These are phyloP conservation scores for Grantiella picta DNA, from an alignment of 2,113 vertebrate genomes.

Conservation along the genomic window DNA sequence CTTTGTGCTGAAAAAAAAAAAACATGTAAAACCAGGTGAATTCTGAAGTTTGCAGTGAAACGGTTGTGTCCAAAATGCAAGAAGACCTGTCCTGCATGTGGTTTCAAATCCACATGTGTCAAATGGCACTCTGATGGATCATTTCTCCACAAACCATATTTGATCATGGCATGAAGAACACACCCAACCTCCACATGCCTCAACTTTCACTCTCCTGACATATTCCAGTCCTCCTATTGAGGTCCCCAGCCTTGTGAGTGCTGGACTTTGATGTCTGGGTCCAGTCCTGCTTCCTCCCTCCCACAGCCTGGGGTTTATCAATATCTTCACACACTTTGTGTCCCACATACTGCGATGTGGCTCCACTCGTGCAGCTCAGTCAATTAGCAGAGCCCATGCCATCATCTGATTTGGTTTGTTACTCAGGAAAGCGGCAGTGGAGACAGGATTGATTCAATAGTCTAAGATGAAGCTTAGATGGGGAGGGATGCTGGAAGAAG, in stretches of 20 bases:
- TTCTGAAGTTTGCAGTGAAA: neutral
- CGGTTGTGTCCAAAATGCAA: neutral
- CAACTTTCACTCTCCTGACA: neutral
- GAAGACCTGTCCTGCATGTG: fast-evolving
- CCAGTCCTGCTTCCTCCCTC: neutral
- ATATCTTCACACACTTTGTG: neutral
- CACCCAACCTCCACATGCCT: fast-evolving
- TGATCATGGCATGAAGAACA: neutral
- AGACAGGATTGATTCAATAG: constrained; percentile 66
- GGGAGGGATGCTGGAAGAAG: constrained; percentile 7
- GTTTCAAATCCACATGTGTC: neutral
- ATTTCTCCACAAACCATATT: neutral
- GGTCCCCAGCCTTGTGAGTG: neutral
- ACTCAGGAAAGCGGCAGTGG: constrained; percentile 15
- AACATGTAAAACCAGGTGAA: neutral
- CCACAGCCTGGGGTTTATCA: neutral
- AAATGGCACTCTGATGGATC: fast-evolving
- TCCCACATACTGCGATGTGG: constrained; percentile 15
- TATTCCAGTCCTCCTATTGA: fast-evolving
- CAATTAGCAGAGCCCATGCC: constrained; percentile 56
- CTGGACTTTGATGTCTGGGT: neutral
- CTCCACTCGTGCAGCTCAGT: constrained; percentile 22
- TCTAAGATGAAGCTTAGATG: constrained; percentile 8
- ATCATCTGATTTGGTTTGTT: constrained; percentile 61
- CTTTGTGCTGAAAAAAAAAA: neutral